Percentiles rank a stretch among this genome's conserved stretches.
phyloP scores from a whole-genome alignment of 2,113 vertebrate genomes.

The Cairina moschata region DNA sequence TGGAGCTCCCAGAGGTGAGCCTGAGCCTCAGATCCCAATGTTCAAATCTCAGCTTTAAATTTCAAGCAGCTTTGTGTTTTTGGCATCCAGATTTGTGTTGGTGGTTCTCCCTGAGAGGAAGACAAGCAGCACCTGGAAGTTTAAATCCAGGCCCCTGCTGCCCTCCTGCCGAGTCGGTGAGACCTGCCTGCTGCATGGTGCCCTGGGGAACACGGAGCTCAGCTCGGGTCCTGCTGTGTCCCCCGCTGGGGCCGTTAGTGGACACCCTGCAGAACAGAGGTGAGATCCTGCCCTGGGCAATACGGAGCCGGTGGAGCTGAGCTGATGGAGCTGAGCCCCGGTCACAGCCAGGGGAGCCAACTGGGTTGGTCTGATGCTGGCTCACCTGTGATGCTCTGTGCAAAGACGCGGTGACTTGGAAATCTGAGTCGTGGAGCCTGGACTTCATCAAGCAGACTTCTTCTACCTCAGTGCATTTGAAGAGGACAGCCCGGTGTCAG shows the following conservation, averaged over 20 bases:
- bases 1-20: background rate
- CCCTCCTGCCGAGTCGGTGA: rapidly evolving
- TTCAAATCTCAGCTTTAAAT: background rate
- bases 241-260: rapidly evolving
- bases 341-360: background rate
- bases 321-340: background rate
- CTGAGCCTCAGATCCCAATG: background rate
- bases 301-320: background rate
- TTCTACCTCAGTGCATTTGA: background rate
- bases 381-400: background rate
- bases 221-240: background rate
- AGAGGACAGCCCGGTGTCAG: background rate
- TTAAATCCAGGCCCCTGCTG: background rate
- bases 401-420: background rate
- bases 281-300: background rate
- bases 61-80: background rate
- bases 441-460: background rate
- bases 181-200: background rate
- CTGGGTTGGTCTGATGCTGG: background rate
- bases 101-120: background rate
- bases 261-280: background rate
- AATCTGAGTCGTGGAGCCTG: background rate
- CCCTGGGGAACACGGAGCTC: rapidly evolving
- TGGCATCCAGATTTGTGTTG: background rate
- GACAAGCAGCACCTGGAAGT: background rate